Evolutionary conservation across 2,888 invertebrate genomes (phyloP).

Genomic region (Biston stratarius): DNA sequence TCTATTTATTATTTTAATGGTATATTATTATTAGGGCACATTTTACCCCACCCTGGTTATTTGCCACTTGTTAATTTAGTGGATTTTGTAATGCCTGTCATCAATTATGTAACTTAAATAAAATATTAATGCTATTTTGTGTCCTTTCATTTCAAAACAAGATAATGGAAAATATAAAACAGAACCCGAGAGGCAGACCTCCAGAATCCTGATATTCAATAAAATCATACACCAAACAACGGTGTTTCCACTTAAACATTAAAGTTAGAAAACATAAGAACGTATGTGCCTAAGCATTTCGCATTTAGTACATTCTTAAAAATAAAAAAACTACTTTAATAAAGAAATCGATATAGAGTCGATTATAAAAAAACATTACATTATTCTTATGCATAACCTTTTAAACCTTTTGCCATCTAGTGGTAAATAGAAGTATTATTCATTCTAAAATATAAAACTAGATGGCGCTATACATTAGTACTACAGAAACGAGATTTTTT

Average conservation of each 20-base stretch:
- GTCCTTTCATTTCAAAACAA: not conserved
- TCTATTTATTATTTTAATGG: slow-evolving; percentile 50
- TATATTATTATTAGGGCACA: slow-evolving; percentile 48
- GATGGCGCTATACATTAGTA: not conserved
- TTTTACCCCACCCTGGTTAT: slow-evolving; percentile 45
- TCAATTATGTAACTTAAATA: slow-evolving; percentile 39
- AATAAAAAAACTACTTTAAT: too few species aligned
- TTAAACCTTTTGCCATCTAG: slow-evolving; percentile 19
- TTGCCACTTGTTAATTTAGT: slow-evolving; percentile 40
- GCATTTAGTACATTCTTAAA: too few species aligned
- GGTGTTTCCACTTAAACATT: too few species aligned
- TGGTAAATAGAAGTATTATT: slow-evolving; percentile 25
- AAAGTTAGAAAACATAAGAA: too few species aligned
- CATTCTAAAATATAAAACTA: not conserved
- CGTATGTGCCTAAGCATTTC: too few species aligned
- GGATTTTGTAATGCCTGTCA: slow-evolving; percentile 36
- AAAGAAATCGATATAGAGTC: too few species aligned
- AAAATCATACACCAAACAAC: not conserved
- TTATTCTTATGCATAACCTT: not conserved
- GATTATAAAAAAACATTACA: too few species aligned
- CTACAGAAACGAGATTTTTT: too few species aligned
- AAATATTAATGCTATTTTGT: slow-evolving; percentile 22
- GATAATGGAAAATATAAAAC: too few species aligned
- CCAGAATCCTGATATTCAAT: too few species aligned
- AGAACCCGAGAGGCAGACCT: too few species aligned